phyloP scores from a whole-genome alignment of 2,797 vertebrate genomes.

The Syndactyla subalaris region DNA sequence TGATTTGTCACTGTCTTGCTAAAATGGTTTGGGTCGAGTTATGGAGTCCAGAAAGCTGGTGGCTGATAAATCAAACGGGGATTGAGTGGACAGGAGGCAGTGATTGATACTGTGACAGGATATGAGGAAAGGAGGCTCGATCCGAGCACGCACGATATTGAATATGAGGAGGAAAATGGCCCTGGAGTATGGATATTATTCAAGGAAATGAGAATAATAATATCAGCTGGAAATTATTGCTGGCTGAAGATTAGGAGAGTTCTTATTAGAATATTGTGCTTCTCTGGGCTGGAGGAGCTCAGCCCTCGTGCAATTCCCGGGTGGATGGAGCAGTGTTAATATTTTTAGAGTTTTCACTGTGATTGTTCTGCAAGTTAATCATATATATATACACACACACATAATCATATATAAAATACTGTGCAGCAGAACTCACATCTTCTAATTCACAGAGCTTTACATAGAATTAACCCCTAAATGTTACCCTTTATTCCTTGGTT shows the following conservation, averaged over 20 bases:
- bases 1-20: slow-evolving; percentile 94
- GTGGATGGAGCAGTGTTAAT: slow-evolving; percentile 46
- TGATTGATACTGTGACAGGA: slow-evolving; percentile 99
- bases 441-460: neutral
- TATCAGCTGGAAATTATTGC: slow-evolving; percentile 88
- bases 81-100: slow-evolving; percentile 99
- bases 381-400: neutral
- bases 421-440: slow-evolving; percentile 6
- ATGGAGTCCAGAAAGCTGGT: slow-evolving; percentile 86
- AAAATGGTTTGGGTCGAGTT: slow-evolving; percentile 95
- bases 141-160: slow-evolving; percentile 84
- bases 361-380: slow-evolving; percentile 42
- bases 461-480: neutral
- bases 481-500: slow-evolving; percentile 17
- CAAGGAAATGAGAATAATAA: slow-evolving; percentile 95
- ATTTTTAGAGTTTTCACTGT: neutral
- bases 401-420: neutral
- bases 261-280: slow-evolving; percentile 81
- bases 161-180: slow-evolving; percentile 88
- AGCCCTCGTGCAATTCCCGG: slow-evolving; percentile 45
- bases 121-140: slow-evolving; percentile 89
- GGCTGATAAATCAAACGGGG: slow-evolving; percentile 98
- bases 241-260: slow-evolving; percentile 89
- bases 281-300: slow-evolving; percentile 35
- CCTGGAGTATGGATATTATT: slow-evolving; percentile 93